These are phyloP conservation scores for Ptilonorhynchus violaceus DNA, from an alignment of 2,113 vertebrate species.

Conservation along the genomic window DNA sequence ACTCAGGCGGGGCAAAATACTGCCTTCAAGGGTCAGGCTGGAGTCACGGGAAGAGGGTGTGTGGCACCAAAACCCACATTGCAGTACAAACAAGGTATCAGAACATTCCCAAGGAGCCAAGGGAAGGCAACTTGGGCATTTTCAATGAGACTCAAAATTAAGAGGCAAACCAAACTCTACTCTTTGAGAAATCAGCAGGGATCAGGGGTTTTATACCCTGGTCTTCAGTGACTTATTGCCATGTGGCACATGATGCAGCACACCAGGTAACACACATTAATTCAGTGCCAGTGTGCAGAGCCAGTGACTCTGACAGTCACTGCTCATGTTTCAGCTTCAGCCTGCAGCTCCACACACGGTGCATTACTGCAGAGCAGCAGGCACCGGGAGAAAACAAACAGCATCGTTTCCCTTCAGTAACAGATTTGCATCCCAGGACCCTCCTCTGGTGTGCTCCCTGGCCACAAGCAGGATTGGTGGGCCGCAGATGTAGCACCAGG, in stretches of 20 bases:
- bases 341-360: background rate
- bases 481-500: background rate
- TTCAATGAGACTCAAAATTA: background rate
- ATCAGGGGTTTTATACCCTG: background rate
- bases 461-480: background rate
- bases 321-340: background rate
- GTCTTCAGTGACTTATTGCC: background rate
- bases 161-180: background rate
- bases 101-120: rapidly evolving
- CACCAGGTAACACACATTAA: background rate
- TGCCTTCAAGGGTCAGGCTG: background rate
- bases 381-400: background rate
- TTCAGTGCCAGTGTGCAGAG: rapidly evolving
- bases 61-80: background rate
- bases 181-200: background rate
- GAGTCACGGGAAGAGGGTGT: background rate
- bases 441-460: background rate
- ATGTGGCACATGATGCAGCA: rapidly evolving
- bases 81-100: background rate
- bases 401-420: background rate
- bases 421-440: background rate
- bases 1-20: background rate
- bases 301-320: background rate
- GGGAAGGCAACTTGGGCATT: background rate
- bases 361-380: background rate